These are phyloP conservation scores for Drosophila nikananu DNA, from an alignment of 1,140 invertebrate species.

Conservation along the genomic window DNA sequence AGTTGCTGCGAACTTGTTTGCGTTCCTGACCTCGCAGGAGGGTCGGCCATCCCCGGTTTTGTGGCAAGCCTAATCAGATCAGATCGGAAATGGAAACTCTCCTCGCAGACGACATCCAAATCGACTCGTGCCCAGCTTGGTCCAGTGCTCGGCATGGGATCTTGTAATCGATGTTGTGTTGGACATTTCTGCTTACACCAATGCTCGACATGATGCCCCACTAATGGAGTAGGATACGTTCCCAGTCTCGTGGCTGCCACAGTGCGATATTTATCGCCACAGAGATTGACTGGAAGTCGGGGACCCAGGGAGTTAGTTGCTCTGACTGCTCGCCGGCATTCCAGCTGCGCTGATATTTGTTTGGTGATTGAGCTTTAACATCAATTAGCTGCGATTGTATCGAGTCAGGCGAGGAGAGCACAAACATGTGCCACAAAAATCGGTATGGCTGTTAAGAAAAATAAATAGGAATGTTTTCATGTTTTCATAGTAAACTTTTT, in stretches of 20 bases:
- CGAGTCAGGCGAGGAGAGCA: background rate
- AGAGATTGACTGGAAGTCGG: conserved; percentile 51
- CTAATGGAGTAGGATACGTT: conserved; percentile 51
- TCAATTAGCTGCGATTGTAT: conserved; percentile 60
- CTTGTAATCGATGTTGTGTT: conserved; percentile 75
- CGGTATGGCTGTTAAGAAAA: background rate
- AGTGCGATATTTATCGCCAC: conserved; percentile 69
- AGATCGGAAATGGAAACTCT: conserved; percentile 41
- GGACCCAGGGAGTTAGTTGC: conserved; percentile 2
- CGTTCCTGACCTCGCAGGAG: conserved; percentile 38
- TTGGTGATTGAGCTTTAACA: conserved; percentile 43
- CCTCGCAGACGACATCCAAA: conserved; percentile 20
- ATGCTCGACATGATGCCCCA: conserved; percentile 60
- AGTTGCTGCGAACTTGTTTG: conserved; percentile 44
- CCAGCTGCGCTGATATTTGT: conserved; percentile 17
- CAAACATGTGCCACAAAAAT: background rate
- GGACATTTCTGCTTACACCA: conserved; percentile 65
- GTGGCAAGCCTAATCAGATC: conserved; percentile 32
- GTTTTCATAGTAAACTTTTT: too few relatives aligned
- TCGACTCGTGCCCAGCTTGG: conserved; percentile 44
- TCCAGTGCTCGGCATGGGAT: conserved; percentile 54
- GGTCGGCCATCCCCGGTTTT: conserved; percentile 12
- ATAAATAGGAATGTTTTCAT: background rate
- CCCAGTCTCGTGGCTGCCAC: conserved; percentile 28
- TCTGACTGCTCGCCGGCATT: conserved; percentile 5